Evolutionary conservation across 2,797 vertebrate genomes (phyloP), one percentile per base, ranked within the genome.

Genomic region (Ceyx erithaca): DNA sequence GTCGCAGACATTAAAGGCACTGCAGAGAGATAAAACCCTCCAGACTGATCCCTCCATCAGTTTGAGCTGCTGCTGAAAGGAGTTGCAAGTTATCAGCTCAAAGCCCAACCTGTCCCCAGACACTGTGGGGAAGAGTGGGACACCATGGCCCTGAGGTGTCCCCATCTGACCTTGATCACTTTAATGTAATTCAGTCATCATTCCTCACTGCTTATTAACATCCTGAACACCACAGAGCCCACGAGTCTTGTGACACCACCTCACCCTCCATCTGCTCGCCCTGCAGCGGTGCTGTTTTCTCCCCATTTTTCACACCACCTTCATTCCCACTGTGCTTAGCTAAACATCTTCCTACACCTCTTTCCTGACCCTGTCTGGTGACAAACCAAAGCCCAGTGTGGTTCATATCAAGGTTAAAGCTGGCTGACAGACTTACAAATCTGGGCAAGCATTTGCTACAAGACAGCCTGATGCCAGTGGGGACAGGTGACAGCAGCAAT

Each of bases 351-450:
- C 59, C 62, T 51, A 70, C 52, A 4, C 62, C 46, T 92, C 58
- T 58, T 61, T 95, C 72, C 84, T 90, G 78, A 45, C 40, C 63
- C 63, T 52, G 52, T 7, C 86, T 85, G 86, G 18, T 91, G 84
- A 77, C 80, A 94, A 75, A 41, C 23, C 45, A 21, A 63, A 45
- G 41, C 46, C 35, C 82, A 26, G 31, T 2, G 30, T 55, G 63
- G 31, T 45, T 63, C 7, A 0, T 54, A 67, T 21, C 90, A 86
- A 89, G 90, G 83, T 92, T 86, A 84, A 21, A 79, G 33, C 30
- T 9, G 16, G 26, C 77, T 75, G 87, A 30, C 87, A 91, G 80
- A 30, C 85, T 79, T 10, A 71, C 73, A 49, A 82, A 88, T 48
- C 18, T 62, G 63, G 33, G 70, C 5, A 54, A 52, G n/a, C n/a